Conservation (phyloP, 2,797 vertebrate genomes). For the Myotis findleyi region DNA sequence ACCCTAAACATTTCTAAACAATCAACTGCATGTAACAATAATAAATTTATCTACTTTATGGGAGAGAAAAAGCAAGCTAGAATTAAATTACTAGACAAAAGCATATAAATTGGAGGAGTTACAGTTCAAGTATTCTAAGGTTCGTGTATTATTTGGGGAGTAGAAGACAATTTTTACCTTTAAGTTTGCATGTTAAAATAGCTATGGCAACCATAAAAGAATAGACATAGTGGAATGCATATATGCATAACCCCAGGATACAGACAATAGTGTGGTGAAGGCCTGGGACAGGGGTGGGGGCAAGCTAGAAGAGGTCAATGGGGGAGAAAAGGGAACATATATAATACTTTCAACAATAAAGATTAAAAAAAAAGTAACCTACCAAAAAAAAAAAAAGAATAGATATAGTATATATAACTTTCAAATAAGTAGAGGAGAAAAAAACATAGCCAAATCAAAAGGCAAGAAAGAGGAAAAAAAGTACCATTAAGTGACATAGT, state of each 20-base stretch:
- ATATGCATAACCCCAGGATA: too few relatives aligned
- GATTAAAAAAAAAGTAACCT: too few relatives aligned
- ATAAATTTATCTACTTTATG: neutral
- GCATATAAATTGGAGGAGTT: neutral
- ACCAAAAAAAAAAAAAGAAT: neutral
- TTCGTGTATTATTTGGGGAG: neutral
- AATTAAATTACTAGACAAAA: constrained; percentile 11
- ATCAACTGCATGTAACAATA: neutral
- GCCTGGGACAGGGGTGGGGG: too few relatives aligned
- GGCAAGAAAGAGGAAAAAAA: neutral
- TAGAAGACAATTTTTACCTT: neutral
- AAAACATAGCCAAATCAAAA: neutral
- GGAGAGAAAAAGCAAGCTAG: neutral
- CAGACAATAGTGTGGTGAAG: too few relatives aligned
- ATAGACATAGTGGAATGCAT: neutral
- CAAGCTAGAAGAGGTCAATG: too few relatives aligned
- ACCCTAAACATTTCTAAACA: neutral
- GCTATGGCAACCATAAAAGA: neutral
- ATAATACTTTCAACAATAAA: too few relatives aligned
- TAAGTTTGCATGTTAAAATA: neutral
- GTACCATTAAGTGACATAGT: neutral
- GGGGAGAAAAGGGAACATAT: too few relatives aligned
- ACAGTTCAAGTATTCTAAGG: neutral
- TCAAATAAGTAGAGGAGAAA: neutral
- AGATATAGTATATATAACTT: neutral